Evolutionary conservation across 2,888 invertebrate genomes (phyloP), one percentile per base, ranked within the genome.

Genomic region (Pachliopta kotzebuea): DNA sequence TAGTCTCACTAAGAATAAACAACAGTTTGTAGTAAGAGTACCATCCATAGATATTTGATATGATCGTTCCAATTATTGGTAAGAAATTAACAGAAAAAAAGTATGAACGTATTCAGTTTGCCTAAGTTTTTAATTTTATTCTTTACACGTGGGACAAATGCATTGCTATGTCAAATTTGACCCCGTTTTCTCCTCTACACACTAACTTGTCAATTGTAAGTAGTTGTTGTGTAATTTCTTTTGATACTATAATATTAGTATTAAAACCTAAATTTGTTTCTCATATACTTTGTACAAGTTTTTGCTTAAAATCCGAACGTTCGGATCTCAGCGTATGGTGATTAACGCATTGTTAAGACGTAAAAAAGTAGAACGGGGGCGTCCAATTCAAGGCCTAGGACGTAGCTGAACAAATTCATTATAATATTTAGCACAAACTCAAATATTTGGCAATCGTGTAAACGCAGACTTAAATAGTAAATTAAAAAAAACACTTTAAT

Each of bases 331-430:
- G 78, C 81, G 79, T 79, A 79, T 83, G 76, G 81, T 86, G 83
- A 85, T 87, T 85, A 84, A 85, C 76, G 79, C 77, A 84, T 86
- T 86, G 85, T 86, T 84, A 81, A 86, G 84, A 88, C 84, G 81
- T 86, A 84, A 83, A 79, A 87, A 88, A 88, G 86, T 88, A 84
- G 88, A 85, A 88, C 87, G 75, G 88, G 88, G 87, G 86, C 87
- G 83, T 83, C 81, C 82, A 83, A 82, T 82, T 76, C 85, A 88
- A 88, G 89, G 89, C 80, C 78, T 78, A 72, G 78, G 77, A 84
- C 79, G 80, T 81, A 78, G 79, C 83, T 80, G 78, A 83, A 84
- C 83, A 81, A 84, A 86, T 83, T 81, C 81, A 79, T 84, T 83
- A 82, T 74, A 76, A 80, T 67, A 62, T 67, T 66, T 65, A 65